Conservation (phyloP, 1,140 invertebrate genomes). For the Nephila pilipes region DNA sequence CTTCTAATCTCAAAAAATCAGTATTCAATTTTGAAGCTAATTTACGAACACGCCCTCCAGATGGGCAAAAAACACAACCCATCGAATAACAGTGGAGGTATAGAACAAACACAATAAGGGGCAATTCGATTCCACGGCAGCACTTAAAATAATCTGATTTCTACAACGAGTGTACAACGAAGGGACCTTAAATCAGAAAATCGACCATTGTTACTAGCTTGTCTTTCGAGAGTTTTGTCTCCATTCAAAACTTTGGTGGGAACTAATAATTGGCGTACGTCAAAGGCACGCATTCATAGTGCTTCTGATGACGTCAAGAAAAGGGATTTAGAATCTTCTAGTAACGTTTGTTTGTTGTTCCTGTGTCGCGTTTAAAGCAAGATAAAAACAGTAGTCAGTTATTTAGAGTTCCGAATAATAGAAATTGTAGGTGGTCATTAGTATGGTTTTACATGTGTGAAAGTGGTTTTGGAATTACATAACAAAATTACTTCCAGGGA, state of each 20-base stretch:
- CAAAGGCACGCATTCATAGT: conserved; percentile 13
- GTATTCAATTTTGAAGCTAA: background rate
- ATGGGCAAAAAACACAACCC: conserved; percentile 58
- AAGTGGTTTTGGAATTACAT: conserved; percentile 13
- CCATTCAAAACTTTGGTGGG: conserved; percentile 16
- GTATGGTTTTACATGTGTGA: background rate
- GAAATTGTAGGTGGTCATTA: background rate
- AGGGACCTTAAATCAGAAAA: background rate
- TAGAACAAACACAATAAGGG: background rate
- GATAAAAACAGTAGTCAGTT: conserved; percentile 19
- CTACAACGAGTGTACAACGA: background rate
- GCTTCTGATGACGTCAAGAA: background rate
- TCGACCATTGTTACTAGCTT: background rate
- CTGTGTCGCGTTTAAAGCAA: background rate
- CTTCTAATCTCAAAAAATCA: background rate
- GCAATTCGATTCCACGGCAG: background rate
- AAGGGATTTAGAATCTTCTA: background rate
- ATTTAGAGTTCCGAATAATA: background rate
- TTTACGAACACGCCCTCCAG: conserved; percentile 2
- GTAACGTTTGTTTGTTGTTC: conserved; percentile 15
- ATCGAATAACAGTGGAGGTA: background rate
- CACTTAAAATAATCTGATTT: conserved; percentile 35
- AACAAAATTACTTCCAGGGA: background rate
- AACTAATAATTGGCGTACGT: background rate
- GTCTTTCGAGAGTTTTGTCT: background rate